Evolutionary conservation across 2,797 vertebrate genomes (phyloP).

Genomic region (Muscicapa striata): DNA sequence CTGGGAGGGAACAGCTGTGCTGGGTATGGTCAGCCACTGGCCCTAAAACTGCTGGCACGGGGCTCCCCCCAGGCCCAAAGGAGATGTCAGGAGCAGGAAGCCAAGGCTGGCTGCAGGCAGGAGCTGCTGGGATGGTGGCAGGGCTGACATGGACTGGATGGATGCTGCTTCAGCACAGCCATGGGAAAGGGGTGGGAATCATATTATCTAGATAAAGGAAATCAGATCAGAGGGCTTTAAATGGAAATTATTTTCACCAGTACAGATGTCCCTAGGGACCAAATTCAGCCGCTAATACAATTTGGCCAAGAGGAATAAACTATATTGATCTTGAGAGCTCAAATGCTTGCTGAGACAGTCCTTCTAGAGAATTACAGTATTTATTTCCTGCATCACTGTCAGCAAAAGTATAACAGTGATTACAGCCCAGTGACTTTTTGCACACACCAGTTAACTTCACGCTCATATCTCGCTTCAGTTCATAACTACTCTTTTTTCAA

Average conservation of each 20-base stretch:
- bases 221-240: not conserved
- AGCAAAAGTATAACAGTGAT: not conserved
- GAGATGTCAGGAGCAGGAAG: not conserved
- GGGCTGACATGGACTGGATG: not conserved
- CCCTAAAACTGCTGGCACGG: fast-evolving
- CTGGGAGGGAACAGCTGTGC: fast-evolving
- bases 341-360: not conserved
- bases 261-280: not conserved
- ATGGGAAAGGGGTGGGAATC: not conserved
- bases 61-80: not conserved
- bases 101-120: not conserved
- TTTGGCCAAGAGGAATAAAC: conserved; percentile 21
- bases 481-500: not conserved
- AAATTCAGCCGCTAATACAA: not conserved
- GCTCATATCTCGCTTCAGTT: not conserved
- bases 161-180: not conserved
- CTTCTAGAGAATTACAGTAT: not conserved
- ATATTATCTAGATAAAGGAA: not conserved
- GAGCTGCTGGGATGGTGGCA: not conserved
- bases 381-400: conserved; percentile 22
- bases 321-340: not conserved
- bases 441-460: not conserved
- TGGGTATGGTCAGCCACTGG: fast-evolving
- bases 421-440: not conserved
- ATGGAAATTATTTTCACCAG: conserved; percentile 13